These are phyloP conservation scores for Pedicia rivosa DNA, from an alignment of 2,888 invertebrate species.

Conservation along the genomic window DNA sequence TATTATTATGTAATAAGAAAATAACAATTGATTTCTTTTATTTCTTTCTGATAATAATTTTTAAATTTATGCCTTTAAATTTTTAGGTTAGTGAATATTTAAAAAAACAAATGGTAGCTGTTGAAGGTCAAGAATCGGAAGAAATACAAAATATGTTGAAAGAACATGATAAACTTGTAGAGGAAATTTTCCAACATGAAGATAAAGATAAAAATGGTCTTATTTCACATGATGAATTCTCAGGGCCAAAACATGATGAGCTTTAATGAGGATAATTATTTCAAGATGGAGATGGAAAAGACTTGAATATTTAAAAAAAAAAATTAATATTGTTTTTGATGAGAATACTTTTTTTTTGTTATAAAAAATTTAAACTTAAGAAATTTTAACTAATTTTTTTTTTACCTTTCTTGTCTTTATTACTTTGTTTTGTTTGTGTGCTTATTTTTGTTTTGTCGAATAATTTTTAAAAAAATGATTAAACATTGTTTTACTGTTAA, in stretches of 20 bases:
- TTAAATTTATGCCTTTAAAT: conserved; percentile 2
- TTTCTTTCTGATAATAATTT: too few relatives aligned
- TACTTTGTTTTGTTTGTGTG: too few relatives aligned
- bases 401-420: too few relatives aligned
- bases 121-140: conserved; percentile 57
- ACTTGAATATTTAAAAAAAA: too few relatives aligned
- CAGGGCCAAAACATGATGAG: conserved; percentile 94
- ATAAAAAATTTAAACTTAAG: too few relatives aligned
- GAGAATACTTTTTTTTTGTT: too few relatives aligned
- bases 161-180: conserved; percentile 83
- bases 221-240: conserved; percentile 92
- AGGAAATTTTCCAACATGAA: conserved; percentile 94
- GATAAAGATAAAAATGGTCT: conserved; percentile 93
- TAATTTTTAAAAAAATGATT: too few relatives aligned
- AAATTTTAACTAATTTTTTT: too few relatives aligned
- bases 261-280: conserved; percentile 45
- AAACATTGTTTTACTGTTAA: too few relatives aligned
- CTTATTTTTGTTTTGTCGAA: too few relatives aligned
- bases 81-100: conserved; percentile 78
- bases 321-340: too few relatives aligned
- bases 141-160: conserved; percentile 71
- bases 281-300: too few relatives aligned
- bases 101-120: conserved; percentile 78
- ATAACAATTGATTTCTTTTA: conserved; percentile 1
- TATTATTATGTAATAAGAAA: background rate